phyloP scores from a whole-genome alignment of 2,888 invertebrate species.

The Rhagium mordax region DNA sequence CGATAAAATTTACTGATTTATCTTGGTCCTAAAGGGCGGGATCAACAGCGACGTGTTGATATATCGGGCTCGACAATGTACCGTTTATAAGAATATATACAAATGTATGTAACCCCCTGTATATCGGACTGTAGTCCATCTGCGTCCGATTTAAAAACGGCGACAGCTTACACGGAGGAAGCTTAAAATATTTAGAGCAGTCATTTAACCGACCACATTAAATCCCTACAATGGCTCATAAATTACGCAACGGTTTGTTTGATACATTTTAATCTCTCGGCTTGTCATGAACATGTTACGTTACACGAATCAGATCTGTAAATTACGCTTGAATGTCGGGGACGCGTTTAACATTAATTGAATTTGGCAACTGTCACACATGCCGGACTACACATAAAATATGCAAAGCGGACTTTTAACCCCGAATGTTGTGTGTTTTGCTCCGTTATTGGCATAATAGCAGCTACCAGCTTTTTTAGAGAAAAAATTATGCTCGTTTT shows the following conservation, averaged over 20 bases:
- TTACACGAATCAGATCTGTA: not conserved
- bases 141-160: too few species aligned
- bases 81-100: too few species aligned
- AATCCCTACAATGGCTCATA: constrained; percentile 6
- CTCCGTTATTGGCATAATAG: not conserved
- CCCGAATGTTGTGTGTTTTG: not conserved
- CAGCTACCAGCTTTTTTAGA: not conserved
- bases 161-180: not conserved
- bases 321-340: not conserved
- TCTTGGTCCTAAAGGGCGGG: too few species aligned
- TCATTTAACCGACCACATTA: not conserved
- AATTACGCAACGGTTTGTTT: constrained; percentile 15
- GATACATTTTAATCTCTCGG: constrained; percentile 14
- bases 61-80: too few species aligned
- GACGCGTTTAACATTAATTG: constrained; percentile 8
- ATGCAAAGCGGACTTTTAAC: not conserved
- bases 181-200: not conserved
- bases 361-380: not conserved
- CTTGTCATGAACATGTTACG: not conserved
- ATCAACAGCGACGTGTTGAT: too few species aligned
- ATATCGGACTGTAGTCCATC: too few species aligned
- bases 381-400: not conserved
- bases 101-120: too few species aligned
- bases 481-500: too few species aligned
- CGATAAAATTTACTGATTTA: too few species aligned